phyloP scores from a whole-genome alignment of 1,140 invertebrate species.

The Cotesia chilonis region DNA sequence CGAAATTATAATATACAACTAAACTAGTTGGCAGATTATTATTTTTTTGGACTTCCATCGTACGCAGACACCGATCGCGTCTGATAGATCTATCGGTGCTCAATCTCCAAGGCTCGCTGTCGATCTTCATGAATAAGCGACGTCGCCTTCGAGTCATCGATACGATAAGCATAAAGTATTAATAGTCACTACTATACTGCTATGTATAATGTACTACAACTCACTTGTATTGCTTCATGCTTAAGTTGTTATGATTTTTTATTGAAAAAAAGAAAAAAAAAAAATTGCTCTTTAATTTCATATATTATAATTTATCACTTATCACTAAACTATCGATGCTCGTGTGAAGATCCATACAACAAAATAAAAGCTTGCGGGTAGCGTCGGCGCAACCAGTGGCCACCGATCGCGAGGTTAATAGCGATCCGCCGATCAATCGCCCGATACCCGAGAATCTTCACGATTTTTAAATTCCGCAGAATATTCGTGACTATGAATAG shows the following conservation, averaged over 20 bases:
- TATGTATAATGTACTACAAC: too few species aligned
- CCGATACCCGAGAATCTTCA: neutral
- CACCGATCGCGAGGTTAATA: conserved; percentile 20
- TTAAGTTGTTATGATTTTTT: too few species aligned
- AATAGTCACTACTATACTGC: too few species aligned
- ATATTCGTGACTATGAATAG: neutral
- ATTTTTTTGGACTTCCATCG: neutral
- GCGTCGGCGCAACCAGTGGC: conserved; percentile 9
- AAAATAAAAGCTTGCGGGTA: too few species aligned
- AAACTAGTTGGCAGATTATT: neutral
- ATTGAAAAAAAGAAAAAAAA: too few species aligned
- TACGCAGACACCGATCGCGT: neutral
- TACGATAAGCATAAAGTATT: neutral
- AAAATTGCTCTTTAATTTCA: too few species aligned
- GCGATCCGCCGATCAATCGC: neutral
- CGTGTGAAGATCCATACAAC: too few species aligned
- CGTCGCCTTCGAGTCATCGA: neutral
- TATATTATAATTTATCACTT: too few species aligned
- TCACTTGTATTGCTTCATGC: too few species aligned
- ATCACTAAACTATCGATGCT: too few species aligned
- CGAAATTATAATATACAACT: neutral
- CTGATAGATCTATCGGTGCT: conserved; percentile 18
- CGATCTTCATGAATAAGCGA: conserved; percentile 31
- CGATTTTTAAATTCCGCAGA: neutral
- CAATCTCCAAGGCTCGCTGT: neutral